Evolutionary conservation across 2,797 vertebrate species (phyloP), one percentile per base, ranked within the genome.

Genomic region (Eulemur albifrons): DNA sequence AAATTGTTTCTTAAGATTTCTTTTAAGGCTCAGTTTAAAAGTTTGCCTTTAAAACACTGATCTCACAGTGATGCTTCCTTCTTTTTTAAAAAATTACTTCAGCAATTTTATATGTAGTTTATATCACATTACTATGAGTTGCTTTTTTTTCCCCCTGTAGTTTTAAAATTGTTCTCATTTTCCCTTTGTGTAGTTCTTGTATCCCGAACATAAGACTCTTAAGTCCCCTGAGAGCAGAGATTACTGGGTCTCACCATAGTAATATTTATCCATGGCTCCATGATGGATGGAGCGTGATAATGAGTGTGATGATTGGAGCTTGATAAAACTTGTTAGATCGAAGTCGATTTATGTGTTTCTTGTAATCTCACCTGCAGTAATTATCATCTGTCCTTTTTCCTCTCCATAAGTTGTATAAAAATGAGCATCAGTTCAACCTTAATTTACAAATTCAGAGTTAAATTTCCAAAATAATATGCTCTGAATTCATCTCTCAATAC

Each of bases 301-400:
- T 67, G 57, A 94, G 20, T 35, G 4, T 70, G 38, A 7, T 77
- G 48, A n/a, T 85, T 92, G 72, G 48, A 87, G 76, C 30, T 72
- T 92, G 35, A 76, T 90, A 79, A 89, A 88, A 93, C 81, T 92
- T 94, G 82, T 94, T 89, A 82, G 90, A 67, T 95, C 61, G 38
- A 84, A 93, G 48, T 90, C 61, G 21, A 25, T 77, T 84, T 86
- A 35, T n/a, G 8, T 70, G 11, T 93, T 90, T 67, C 27, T 85
- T 90, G 11, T 91, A 91, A 85, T 93, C 45, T 94, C 21, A n/a
- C 21, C 87, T 43, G 79, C 4, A 88, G 14, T 87, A 93, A 75
- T 84, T 65, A 50, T 40, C 20, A 59, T 48, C 15, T 88, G 20
- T 75, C 43, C 21, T 85, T 89, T 83, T 27, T 54, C 15, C 27